Conservation (phyloP, 2,797 vertebrate species). For the Podarcis siculus region DNA sequence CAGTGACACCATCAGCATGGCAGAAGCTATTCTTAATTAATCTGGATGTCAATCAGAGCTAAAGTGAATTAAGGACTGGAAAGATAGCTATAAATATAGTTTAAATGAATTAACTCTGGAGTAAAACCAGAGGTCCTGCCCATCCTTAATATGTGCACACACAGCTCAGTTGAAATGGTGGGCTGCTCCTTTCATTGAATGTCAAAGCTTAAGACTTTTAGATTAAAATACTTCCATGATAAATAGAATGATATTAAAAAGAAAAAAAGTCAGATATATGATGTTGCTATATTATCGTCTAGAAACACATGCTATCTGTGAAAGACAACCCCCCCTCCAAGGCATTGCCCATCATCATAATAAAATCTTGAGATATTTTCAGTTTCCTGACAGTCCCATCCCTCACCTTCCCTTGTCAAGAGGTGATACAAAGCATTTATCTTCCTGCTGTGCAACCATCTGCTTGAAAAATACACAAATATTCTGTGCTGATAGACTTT, state of each 20-base stretch:
- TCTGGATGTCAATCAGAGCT: no score
- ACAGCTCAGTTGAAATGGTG: not conserved
- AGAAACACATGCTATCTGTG: conserved; percentile 48
- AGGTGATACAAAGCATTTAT: conserved; percentile 67
- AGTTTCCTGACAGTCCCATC: conserved; percentile 41
- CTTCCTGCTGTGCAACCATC: conserved; percentile 73
- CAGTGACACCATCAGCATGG: no score
- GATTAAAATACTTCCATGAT: conserved; percentile 38
- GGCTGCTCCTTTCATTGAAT: no score
- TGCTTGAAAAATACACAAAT: conserved; percentile 51
- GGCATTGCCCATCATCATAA: conserved; percentile 33
- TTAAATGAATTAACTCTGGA: not conserved
- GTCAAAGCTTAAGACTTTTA: not conserved
- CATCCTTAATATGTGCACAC: not conserved
- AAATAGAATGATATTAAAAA: conserved; percentile 29
- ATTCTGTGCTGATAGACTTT: conserved; percentile 27
- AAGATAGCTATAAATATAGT: no score
- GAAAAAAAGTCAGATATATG: conserved; percentile 36
- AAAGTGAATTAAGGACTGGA: no score
- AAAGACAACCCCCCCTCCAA: conserved; percentile 53
- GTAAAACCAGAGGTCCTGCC: not conserved
- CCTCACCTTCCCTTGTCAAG: conserved; percentile 72
- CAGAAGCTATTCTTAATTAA: no score
- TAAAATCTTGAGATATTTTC: conserved; percentile 51
- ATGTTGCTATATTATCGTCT: conserved; percentile 76